Evolutionary conservation across 2,888 invertebrate genomes (phyloP), one percentile per base, ranked within the genome.

Genomic region (Drosophila longiperda): DNA sequence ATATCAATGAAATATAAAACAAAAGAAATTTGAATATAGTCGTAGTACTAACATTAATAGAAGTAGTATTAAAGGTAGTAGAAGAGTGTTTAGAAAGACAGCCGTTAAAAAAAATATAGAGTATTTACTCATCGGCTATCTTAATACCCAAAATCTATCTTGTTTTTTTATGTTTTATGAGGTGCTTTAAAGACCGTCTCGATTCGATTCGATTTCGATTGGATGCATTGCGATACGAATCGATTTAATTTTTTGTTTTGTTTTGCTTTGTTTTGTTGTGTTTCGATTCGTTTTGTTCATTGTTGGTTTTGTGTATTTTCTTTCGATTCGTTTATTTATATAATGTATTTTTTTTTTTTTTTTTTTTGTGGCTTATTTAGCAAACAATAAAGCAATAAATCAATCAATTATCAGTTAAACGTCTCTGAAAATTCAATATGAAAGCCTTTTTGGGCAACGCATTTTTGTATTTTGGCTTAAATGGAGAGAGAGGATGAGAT

Each of bases 371-470:
- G 77, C 84, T 84, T 77, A 87, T 82, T 87, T 87, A 85, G 88
- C 88, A 87, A 89, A 87, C 87, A 87, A 89, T 87, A 87, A 89
- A 87, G 83, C 88, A 87, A 87, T 87, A 87, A 87, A 87, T 87
- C 87, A 87, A 89, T 87, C 87, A 87, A 85, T 89, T 87, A 87
- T 85, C 83, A 73, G 73, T 87, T 87, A 62, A 83, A 76, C 73
- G 75, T 40, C 59, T 49, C 57, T 32, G 62, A 55, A 63, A 64
- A 53, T 65, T 68, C 73, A 76, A 80, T 80, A 80, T 78, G 78
- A 80, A 73, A 80, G 66, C 80, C 80, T 73, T 75, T 75, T 78
- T 68, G 62, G 80, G 80, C 65, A 63, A 62, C 59, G 58, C n/a
- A 62, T 55, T 54, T 58, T 55, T 67, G 40, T 73, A 40, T 64